These are phyloP conservation scores for Limenitis arthemis DNA, from an alignment of 2,888 invertebrate genomes.

Conservation along the genomic window DNA sequence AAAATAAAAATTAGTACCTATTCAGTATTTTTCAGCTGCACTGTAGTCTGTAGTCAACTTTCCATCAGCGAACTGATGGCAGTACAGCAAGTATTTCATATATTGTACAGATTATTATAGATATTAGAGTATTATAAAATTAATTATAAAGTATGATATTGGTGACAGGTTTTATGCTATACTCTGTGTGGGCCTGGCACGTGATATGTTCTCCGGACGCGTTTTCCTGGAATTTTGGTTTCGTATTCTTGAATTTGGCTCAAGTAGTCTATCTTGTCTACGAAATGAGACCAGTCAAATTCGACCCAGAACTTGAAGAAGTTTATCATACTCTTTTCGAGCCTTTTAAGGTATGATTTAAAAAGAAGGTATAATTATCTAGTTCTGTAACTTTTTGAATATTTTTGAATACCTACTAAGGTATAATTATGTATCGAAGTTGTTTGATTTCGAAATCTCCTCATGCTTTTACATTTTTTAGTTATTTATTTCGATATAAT, in stretches of 20 bases:
- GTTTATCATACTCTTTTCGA: slow-evolving; percentile 84
- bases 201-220: slow-evolving; percentile 90
- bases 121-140: not conserved
- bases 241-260: slow-evolving; percentile 84
- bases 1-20: too few species aligned
- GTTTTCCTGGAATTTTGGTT: slow-evolving; percentile 90
- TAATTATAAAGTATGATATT: not conserved
- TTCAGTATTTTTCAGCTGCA: too few species aligned
- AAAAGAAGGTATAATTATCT: not conserved
- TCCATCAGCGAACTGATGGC: too few species aligned
- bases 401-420: too few species aligned
- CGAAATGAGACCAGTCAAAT: slow-evolving; percentile 86
- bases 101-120: not conserved
- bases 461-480: too few species aligned
- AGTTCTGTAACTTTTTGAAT: too few species aligned
- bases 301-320: slow-evolving; percentile 87
- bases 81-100: too few species aligned
- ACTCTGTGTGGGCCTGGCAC: slow-evolving; percentile 93
- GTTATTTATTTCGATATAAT: too few species aligned
- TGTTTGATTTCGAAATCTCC: too few species aligned
- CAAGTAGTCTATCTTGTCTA: slow-evolving; percentile 87
- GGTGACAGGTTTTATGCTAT: slow-evolving; percentile 79
- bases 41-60: too few species aligned
- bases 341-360: slow-evolving; percentile 78
- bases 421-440: too few species aligned